phyloP scores from a whole-genome alignment of 2,888 invertebrate genomes.

The Cosmopolites sordidus region DNA sequence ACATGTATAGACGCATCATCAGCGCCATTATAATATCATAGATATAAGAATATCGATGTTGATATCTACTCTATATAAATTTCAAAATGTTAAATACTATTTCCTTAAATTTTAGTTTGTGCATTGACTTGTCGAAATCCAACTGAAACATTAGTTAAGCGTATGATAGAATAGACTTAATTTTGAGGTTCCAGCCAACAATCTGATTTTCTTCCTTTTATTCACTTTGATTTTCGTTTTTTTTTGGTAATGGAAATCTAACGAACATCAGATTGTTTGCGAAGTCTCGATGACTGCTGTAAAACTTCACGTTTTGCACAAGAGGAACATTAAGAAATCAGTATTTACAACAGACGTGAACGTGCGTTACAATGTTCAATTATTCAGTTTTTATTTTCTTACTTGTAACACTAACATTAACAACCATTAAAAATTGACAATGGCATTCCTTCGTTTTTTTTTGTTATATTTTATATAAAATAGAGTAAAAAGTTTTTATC shows the following conservation, averaged over 20 bases:
- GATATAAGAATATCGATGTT: conserved; percentile 48
- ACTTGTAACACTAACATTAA: conserved; percentile 8
- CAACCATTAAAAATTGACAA: background rate
- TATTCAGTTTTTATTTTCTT: conserved; percentile 2
- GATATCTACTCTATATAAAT: conserved; percentile 45
- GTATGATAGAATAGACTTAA: conserved; percentile 19
- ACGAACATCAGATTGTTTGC: background rate
- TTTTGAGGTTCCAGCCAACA: background rate
- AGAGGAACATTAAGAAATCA: conserved; percentile 21
- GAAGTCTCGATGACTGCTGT: conserved; percentile 9
- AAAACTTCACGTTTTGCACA: conserved; percentile 5
- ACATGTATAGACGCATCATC: conserved; percentile 42
- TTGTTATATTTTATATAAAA: conserved; percentile 4
- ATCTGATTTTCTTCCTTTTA: no score
- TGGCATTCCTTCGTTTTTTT: background rate
- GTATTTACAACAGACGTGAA: conserved; percentile 26
- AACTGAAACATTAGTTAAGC: conserved; percentile 31
- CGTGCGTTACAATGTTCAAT: conserved; percentile 11
- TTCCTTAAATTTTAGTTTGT: conserved; percentile 43
- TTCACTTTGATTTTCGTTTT: no score
- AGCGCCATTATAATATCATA: conserved; percentile 41
- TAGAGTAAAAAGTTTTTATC: background rate
- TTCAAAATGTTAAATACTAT: conserved; percentile 42
- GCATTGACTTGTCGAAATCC: conserved; percentile 43
- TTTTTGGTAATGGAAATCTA: no score